phyloP scores from a whole-genome alignment of 2,888 invertebrate genomes.

The Lamproptera curius region DNA sequence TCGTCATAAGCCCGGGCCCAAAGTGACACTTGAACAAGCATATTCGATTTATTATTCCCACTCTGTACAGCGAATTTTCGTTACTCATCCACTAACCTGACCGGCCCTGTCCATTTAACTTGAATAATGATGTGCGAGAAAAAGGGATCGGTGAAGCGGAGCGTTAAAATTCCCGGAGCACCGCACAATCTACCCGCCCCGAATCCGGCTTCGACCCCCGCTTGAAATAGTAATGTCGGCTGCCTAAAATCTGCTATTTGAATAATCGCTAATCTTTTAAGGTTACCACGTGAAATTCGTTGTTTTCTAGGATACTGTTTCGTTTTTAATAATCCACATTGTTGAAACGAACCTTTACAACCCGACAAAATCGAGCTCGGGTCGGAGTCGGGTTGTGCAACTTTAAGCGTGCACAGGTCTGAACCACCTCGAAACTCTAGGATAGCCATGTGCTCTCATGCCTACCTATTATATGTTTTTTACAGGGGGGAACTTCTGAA shows the following conservation, averaged over 20 bases:
- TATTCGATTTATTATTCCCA: conserved; percentile 17
- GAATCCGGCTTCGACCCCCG: conserved; percentile 2
- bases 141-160: conserved; percentile 54
- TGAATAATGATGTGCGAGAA: conserved; percentile 70
- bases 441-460: too few species aligned
- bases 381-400: too few species aligned
- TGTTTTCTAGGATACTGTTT: not conserved
- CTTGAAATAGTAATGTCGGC: conserved; percentile 20
- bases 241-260: conserved; percentile 17
- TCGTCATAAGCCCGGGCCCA: too few species aligned
- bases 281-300: not conserved
- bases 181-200: conserved; percentile 17
- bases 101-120: conserved; percentile 66
- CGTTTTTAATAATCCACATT: too few species aligned
- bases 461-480: too few species aligned
- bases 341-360: too few species aligned
- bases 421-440: too few species aligned
- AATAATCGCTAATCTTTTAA: conserved; percentile 23
- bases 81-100: conserved; percentile 64
- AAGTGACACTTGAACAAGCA: conserved; percentile 9
- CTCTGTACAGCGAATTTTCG: conserved; percentile 39
- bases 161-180: conserved; percentile 43
- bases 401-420: too few species aligned
- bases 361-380: too few species aligned
- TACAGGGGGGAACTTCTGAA: too few species aligned